Conservation (phyloP, 2,113 vertebrate species). For the Nerophis ophidion region DNA sequence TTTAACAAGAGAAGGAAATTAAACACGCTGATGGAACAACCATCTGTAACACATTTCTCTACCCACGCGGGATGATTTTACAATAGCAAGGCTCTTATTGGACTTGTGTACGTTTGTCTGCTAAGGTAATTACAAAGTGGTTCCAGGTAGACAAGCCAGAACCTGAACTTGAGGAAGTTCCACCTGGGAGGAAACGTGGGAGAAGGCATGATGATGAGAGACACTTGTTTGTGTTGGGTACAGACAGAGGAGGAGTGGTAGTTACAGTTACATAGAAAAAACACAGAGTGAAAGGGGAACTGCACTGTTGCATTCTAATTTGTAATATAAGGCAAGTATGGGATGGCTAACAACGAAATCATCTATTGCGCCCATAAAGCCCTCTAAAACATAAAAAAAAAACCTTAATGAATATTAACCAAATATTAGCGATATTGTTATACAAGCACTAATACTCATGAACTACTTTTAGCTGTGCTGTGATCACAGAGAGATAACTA, state of each 20-base stretch:
- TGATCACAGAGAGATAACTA: too few species aligned
- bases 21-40: constrained; percentile 39
- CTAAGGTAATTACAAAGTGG: constrained; percentile 57
- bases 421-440: too few species aligned
- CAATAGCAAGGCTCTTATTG: constrained; percentile 55
- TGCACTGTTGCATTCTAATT: too few species aligned
- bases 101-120: constrained; percentile 50
- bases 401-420: too few species aligned
- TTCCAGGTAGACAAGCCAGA: constrained; percentile 44
- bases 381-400: too few species aligned
- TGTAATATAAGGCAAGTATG: too few species aligned
- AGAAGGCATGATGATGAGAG: constrained; percentile 17
- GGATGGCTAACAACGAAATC: too few species aligned
- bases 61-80: constrained; percentile 37
- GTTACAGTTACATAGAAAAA: constrained; percentile 29
- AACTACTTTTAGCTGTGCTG: too few species aligned
- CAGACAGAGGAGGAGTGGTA: constrained; percentile 15
- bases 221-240: constrained; percentile 20
- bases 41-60: constrained; percentile 38
- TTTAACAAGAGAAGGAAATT: constrained; percentile 59
- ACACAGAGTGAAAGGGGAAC: constrained; percentile 19
- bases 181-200: constrained; percentile 65
- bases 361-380: too few species aligned
- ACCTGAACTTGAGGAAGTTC: constrained; percentile 32
- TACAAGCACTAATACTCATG: too few species aligned